A percentile compares a stretch with the other conserved stretches of the same genome.
Conservation (phyloP, 1,140 invertebrate species). For the Coptotermes formosanus region DNA sequence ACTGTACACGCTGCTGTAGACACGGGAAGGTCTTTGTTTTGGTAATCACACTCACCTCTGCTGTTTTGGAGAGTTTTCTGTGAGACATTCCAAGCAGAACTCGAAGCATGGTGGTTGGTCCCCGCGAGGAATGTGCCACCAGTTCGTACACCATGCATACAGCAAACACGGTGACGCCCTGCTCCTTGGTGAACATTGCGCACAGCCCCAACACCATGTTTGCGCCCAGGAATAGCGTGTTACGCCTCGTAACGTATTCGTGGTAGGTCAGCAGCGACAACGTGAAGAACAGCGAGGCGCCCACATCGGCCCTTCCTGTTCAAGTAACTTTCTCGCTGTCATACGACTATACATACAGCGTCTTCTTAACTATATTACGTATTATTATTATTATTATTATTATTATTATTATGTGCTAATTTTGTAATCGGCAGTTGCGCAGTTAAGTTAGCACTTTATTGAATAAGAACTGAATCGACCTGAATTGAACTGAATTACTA, state of each 20-base stretch:
- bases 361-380: neutral
- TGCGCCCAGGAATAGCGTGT: neutral
- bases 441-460: too few species aligned
- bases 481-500: too few species aligned
- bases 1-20: too few species aligned
- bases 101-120: neutral
- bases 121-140: conserved; percentile 43
- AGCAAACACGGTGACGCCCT: conserved; percentile 86
- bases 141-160: conserved; percentile 81
- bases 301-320: conserved; percentile 83
- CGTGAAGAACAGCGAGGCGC: conserved; percentile 89
- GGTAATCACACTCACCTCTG: neutral
- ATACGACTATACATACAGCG: conserved; percentile 48
- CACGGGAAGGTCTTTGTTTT: too few species aligned
- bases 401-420: too few species aligned
- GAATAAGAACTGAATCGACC: too few species aligned
- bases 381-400: too few species aligned
- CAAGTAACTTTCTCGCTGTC: conserved; percentile 65
- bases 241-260: conserved; percentile 45
- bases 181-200: conserved; percentile 86
- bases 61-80: neutral
- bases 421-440: too few species aligned
- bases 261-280: conserved; percentile 82
- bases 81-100: neutral
- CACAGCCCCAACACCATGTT: conserved; percentile 56